phyloP scores from a whole-genome alignment of 2,797 vertebrate species.

The Acrossocheilus wenchowensis region DNA sequence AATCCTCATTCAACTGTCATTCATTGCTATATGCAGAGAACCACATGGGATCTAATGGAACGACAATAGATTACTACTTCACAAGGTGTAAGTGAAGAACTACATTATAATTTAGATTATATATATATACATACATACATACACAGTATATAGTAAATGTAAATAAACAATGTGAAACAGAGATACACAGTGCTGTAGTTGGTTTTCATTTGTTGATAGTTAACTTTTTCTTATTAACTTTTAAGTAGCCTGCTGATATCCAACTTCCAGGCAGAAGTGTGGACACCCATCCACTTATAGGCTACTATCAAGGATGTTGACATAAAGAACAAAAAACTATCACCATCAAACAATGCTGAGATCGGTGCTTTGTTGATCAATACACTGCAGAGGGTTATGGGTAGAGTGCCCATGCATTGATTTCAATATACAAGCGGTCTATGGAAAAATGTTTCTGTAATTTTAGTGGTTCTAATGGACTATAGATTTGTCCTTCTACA shows the following conservation, averaged over 20 bases:
- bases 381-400: neutral
- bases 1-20: neutral
- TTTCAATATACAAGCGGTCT: neutral
- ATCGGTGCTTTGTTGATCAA: neutral
- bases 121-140: no score
- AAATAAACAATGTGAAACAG: neutral
- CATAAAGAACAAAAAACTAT: neutral
- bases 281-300: neutral
- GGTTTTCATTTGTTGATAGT: neutral
- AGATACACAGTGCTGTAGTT: neutral
- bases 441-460: slow-evolving; percentile 10
- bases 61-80: neutral
- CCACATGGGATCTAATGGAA: neutral
- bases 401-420: slow-evolving; percentile 8
- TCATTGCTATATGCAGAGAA: neutral
- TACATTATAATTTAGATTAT: no score
- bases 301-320: neutral
- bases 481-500: slow-evolving; percentile 14
- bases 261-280: neutral
- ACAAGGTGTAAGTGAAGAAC: neutral
- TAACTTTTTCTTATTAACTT: neutral
- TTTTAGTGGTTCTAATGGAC: slow-evolving; percentile 20
- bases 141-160: no score
- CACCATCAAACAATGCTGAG: neutral
- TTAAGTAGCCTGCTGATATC: neutral